These are phyloP conservation scores for Pristionchus exspectatus DNA, from an alignment of 2,888 invertebrate species.

Conservation along the genomic window DNA sequence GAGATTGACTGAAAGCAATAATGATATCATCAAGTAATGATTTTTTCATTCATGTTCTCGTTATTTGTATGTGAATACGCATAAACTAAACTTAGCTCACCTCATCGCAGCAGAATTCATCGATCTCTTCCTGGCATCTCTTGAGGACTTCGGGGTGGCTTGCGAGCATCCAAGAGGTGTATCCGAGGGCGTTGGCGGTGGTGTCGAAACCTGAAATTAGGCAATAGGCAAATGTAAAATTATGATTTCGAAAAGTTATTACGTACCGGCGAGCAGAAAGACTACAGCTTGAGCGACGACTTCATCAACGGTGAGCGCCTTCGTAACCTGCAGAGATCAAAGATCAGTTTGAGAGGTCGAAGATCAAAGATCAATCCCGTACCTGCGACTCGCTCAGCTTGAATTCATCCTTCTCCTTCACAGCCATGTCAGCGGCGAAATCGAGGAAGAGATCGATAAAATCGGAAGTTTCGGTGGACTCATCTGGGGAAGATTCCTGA, in stretches of 20 bases:
- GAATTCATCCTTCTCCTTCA: slow-evolving; percentile 25
- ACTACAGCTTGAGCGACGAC: slow-evolving; percentile 25
- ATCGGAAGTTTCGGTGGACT: slow-evolving; percentile 56
- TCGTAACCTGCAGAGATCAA: slow-evolving; percentile 20
- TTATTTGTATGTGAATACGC: no score
- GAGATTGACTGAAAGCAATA: slow-evolving; percentile 30
- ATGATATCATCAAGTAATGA: background rate
- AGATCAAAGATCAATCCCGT: background rate
- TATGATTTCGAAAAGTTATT: background rate
- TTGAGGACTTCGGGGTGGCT: background rate
- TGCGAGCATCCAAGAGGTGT: slow-evolving; percentile 45
- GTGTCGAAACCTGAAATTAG: slow-evolving; percentile 47
- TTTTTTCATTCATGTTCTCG: no score
- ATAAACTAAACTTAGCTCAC: background rate
- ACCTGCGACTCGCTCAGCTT: slow-evolving; percentile 41
- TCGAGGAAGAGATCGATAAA: slow-evolving; percentile 73
- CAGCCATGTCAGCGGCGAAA: slow-evolving; percentile 60
- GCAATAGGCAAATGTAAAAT: background rate
- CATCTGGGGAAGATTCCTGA: slow-evolving; percentile 15
- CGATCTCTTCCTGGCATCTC: slow-evolving; percentile 52
- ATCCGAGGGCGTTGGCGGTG: slow-evolving; percentile 46
- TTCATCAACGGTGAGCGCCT: slow-evolving; percentile 47
- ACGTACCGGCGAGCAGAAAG: slow-evolving; percentile 44
- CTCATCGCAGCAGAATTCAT: slow-evolving; percentile 35
- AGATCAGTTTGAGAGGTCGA: background rate